phyloP scores from a whole-genome alignment of 2,797 vertebrate genomes.

The Glossophaga mutica region DNA sequence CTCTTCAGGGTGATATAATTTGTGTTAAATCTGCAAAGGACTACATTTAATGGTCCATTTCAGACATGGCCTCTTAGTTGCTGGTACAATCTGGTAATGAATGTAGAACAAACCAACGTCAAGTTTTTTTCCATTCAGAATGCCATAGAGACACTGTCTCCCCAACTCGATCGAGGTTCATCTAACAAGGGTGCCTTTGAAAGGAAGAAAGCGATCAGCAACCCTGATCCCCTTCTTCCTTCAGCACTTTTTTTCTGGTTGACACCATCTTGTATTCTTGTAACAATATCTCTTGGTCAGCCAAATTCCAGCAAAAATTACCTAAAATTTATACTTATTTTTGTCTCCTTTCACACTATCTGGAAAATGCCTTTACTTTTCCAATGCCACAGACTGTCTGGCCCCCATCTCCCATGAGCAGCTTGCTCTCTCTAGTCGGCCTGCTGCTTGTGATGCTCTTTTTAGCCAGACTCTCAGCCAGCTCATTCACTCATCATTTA shows the following conservation, averaged over 20 bases:
- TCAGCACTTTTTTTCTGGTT: neutral
- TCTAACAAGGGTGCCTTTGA: neutral
- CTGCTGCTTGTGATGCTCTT: neutral
- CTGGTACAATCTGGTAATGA: constrained; percentile 78
- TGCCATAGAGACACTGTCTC: neutral
- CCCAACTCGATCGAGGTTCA: neutral
- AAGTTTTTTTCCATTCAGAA: constrained; percentile 63
- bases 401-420: neutral
- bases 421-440: neutral
- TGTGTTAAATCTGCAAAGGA: constrained; percentile 80
- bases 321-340: neutral
- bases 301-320: neutral
- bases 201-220: neutral
- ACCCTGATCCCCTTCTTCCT: neutral
- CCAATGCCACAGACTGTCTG: neutral
- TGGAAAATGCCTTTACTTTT: neutral
- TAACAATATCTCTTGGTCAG: neutral
- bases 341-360: neutral
- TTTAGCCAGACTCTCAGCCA: neutral
- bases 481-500: neutral
- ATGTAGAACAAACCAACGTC: constrained; percentile 72
- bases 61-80: constrained; percentile 68
- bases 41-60: constrained; percentile 77
- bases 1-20: constrained; percentile 80
- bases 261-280: neutral